Conservation (phyloP, 2,888 invertebrate genomes). For the Druceiella hillmani region DNA sequence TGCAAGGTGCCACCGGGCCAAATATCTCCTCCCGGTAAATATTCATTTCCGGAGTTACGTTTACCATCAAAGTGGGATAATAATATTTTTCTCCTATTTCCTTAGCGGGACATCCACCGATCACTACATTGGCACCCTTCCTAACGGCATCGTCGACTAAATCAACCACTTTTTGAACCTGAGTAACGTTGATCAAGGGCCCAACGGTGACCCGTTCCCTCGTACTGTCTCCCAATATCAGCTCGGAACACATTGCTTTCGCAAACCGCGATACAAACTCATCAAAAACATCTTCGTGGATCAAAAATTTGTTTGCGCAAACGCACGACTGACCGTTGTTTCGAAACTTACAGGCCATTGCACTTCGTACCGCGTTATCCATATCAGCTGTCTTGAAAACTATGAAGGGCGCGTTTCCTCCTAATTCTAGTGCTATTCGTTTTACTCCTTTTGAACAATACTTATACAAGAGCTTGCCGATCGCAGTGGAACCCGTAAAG, state of each 20-base stretch:
- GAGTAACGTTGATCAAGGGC: constrained; percentile 84
- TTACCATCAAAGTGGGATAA: constrained; percentile 82
- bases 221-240: constrained; percentile 78
- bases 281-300: constrained; percentile 75
- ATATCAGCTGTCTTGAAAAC: constrained; percentile 91
- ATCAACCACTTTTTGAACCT: constrained; percentile 71
- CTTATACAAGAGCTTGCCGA: constrained; percentile 82
- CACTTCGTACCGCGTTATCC: constrained; percentile 77
- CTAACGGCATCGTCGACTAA: constrained; percentile 81
- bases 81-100: constrained; percentile 74
- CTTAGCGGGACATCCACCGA: constrained; percentile 68
- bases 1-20: constrained; percentile 86
- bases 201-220: constrained; percentile 73
- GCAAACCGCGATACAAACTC: constrained; percentile 70
- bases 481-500: constrained; percentile 91
- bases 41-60: constrained; percentile 74
- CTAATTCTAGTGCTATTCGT: constrained; percentile 87
- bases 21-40: constrained; percentile 89
- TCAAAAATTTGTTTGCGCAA: constrained; percentile 84
- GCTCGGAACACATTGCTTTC: constrained; percentile 55
- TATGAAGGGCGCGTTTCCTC: constrained; percentile 98
- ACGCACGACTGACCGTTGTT: constrained; percentile 97
- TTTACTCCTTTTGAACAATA: constrained; percentile 87
- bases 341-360: constrained; percentile 89
- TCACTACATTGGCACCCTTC: constrained; percentile 74